phyloP scores from a whole-genome alignment of 1,140 invertebrate genomes.

The Diploscapter pachys region DNA sequence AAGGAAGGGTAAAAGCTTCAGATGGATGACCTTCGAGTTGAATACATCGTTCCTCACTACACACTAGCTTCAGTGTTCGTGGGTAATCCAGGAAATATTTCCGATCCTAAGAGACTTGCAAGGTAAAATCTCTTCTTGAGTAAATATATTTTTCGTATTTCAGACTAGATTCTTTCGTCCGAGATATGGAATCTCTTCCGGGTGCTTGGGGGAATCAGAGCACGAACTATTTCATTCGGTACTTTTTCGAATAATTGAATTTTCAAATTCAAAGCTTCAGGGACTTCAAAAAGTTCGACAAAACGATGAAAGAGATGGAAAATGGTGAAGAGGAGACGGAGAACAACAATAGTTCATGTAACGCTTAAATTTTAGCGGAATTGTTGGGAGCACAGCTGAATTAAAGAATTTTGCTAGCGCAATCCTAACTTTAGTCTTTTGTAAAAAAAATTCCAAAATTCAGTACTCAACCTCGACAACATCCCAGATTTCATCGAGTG shows the following conservation, averaged over 20 bases:
- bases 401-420: too few species aligned
- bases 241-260: conserved; percentile 8
- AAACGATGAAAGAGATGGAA: conserved; percentile 24
- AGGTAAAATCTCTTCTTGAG: conserved; percentile 35
- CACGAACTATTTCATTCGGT: conserved; percentile 52
- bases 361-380: too few species aligned
- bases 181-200: conserved; percentile 46
- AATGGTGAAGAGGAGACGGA: conserved; percentile 2
- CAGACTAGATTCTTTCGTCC: conserved; percentile 40
- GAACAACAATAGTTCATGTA: not conserved
- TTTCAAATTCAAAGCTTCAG: conserved; percentile 19
- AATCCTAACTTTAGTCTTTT: too few species aligned
- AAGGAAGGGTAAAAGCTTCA: conserved; percentile 15
- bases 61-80: conserved; percentile 55
- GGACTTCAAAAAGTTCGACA: conserved; percentile 27
- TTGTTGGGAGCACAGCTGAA: too few species aligned
- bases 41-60: conserved; percentile 57
- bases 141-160: not conserved
- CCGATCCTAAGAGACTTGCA: conserved; percentile 45
- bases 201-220: conserved; percentile 47
- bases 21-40: conserved; percentile 51
- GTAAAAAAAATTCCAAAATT: not conserved
- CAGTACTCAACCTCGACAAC: conserved; percentile 41
- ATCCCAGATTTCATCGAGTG: conserved; percentile 47
- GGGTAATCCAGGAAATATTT: conserved; percentile 52